Evolutionary conservation across 2,888 invertebrate species (phyloP), one percentile per base, ranked within the genome.

Genomic region (Agriotes lineatus): DNA sequence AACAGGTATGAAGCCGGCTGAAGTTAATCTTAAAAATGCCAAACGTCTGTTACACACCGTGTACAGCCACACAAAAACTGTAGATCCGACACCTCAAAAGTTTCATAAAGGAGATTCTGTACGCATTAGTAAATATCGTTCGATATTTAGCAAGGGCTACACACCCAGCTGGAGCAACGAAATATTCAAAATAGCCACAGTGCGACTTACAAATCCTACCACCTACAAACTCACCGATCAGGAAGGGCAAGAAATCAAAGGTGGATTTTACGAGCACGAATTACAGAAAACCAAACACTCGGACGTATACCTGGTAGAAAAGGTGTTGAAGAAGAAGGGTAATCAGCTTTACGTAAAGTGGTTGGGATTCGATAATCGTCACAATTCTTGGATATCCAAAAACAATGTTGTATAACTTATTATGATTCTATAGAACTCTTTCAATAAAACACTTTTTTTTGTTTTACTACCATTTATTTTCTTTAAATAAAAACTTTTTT

Each of bases 111-210:
- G 75, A 25, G 76, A 77, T 60, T 58, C 44, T 35, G 79, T 78
- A 10, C 69, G 78, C 18, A 72, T 76, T 39, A 77, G 76, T 35
- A 76, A 70, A 72, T 73, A 66, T 52, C 74, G 75, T 67, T 57
- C 68, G 37, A 30, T 58, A 1, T 78, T 79, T 69, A 70, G 68
- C 6, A 78, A 78, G 60, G 77, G 78, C 1, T 80, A 76, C 70
- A 79, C 77, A 37, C 77, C 78, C 0, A 77, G 78, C 63, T 80
- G 79, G 78, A 75, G 78, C n/a, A 75, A 75, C 9, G 79, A 80
- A 72, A 70, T 79, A 52, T 80, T 80, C 70, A 72, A 73, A 63
- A 75, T 80, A 37, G 64, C 58, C 20, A 69, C 72, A 68, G 64
- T 81, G 60, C 67, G 77, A 71, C 35, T 72, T 48, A 77, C 76